Evolutionary conservation across 2,113 vertebrate genomes (phyloP), one percentile per base, ranked within the genome.

Genomic region (Peucedramus taeniatus): DNA sequence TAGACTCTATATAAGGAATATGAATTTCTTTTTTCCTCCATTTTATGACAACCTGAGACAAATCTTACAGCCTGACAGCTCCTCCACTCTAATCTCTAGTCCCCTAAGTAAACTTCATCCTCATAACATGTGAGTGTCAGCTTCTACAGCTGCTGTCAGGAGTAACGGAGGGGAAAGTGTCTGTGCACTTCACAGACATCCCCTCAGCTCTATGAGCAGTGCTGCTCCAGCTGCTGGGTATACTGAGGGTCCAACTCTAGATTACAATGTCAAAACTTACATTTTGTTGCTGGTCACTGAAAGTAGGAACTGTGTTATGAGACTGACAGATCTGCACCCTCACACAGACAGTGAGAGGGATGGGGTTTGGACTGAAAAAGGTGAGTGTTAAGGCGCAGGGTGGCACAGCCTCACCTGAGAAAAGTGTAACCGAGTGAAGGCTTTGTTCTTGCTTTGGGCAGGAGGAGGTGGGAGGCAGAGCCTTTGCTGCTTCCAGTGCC

Each of bases 381-480:
- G 19, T 9, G 21, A 27, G 23, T 35, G 30, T 49, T n/a, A 3
- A 3, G 40, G 21, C 44, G n/a, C 54, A 39, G 20, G 11, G 24
- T n/a, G 16, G 37, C 57, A 27, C 1, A 9, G 15, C 5, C 49
- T 76, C 45, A 6, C 50, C 15, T n/a, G 7, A 63, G 63, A 39
- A 45, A 71, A 45, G 17, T 1, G 10, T 64, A 15, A 50, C 35
- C 0, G 1, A 69, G 17, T 1, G 17, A 45, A 33, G 6, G 1
- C 0, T 37, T 64, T 65, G 45, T 37, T 13, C 18, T 4, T 64
- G 78, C 59, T 71, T 54, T 86, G 31, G 23, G 24, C 57, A 31
- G 28, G 31, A 94, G 81, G 30, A 63, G 33, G 18, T 28, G 35
- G 54, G 40, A 79, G 61, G n/a, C 47, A 49, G 28, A n/a, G 11